Conservation (phyloP, 2,888 invertebrate species). For the Drosophila trichaetosa region DNA sequence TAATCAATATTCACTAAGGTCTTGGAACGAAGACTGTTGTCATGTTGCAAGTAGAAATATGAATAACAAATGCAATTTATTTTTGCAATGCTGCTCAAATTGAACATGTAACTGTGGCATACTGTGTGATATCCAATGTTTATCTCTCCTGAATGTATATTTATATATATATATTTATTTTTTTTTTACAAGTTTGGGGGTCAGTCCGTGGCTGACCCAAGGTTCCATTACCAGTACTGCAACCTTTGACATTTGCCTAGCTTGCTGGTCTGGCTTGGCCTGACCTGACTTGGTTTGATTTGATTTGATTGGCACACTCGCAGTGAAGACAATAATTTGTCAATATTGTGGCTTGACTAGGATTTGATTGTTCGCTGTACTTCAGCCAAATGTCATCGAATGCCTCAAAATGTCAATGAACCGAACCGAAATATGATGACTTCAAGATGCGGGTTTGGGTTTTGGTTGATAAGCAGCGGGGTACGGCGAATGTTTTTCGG, state of each 20-base stretch:
- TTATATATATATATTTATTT: neutral
- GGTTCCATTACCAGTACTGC: slow-evolving; percentile 22
- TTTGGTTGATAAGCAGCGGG: slow-evolving; percentile 13
- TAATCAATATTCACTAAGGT: neutral
- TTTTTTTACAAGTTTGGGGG: slow-evolving; percentile 16
- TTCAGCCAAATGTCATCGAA: slow-evolving; percentile 53
- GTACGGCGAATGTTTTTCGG: slow-evolving; percentile 49
- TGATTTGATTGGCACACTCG: slow-evolving; percentile 52
- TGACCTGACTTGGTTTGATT: slow-evolving; percentile 19
- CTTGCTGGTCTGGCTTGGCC: neutral
- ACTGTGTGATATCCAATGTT: neutral
- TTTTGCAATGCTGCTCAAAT: neutral
- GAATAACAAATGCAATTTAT: neutral
- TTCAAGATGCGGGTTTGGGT: slow-evolving; percentile 27
- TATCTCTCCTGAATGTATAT: neutral
- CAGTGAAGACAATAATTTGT: slow-evolving; percentile 5
- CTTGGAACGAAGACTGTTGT: neutral
- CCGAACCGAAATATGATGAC: slow-evolving; percentile 17
- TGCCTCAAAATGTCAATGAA: slow-evolving; percentile 61
- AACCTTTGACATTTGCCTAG: slow-evolving; percentile 64
- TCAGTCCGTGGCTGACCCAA: slow-evolving; percentile 51
- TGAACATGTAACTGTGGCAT: neutral
- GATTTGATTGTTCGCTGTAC: slow-evolving; percentile 20
- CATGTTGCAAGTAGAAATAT: neutral
- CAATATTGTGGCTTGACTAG: slow-evolving; percentile 6